A percentile compares a stretch with the other conserved stretches of the same genome.
phyloP scores from a whole-genome alignment of 2,888 invertebrate species.

The Archips xylosteana region DNA sequence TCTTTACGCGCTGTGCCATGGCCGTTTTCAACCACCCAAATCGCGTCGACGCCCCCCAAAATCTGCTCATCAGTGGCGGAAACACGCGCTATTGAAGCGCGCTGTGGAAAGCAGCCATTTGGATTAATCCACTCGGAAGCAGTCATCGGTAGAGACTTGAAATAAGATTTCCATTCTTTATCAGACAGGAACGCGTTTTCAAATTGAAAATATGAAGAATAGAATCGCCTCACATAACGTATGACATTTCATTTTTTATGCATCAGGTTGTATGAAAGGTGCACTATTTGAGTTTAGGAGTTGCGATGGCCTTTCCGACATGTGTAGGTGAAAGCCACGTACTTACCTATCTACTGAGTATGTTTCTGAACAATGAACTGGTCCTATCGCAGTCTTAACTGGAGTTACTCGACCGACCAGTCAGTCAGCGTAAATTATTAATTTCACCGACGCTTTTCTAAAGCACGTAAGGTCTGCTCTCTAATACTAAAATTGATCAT shows the following conservation, averaged over 20 bases:
- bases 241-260: too few species aligned
- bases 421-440: conserved; percentile 56
- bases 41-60: background rate
- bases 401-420: conserved; percentile 57
- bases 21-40: background rate
- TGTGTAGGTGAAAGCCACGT: conserved; percentile 63
- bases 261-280: too few species aligned
- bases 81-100: too few species aligned
- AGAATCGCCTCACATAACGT: too few species aligned
- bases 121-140: background rate
- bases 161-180: too few species aligned
- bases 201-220: too few species aligned
- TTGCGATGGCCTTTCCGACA: conserved; percentile 50
- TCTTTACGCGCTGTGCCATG: background rate
- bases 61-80: too few species aligned
- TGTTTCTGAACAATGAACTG: conserved; percentile 66
- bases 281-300: conserved; percentile 46
- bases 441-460: conserved; percentile 54
- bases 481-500: background rate
- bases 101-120: background rate
- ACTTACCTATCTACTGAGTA: conserved; percentile 53
- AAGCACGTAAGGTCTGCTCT: conserved; percentile 14
- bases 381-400: conserved; percentile 60
- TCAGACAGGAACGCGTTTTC: too few species aligned
- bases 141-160: background rate